Evolutionary conservation across 1,140 invertebrate species (phyloP), one percentile per base, ranked within the genome.

Genomic region (Zophobas atratus): DNA sequence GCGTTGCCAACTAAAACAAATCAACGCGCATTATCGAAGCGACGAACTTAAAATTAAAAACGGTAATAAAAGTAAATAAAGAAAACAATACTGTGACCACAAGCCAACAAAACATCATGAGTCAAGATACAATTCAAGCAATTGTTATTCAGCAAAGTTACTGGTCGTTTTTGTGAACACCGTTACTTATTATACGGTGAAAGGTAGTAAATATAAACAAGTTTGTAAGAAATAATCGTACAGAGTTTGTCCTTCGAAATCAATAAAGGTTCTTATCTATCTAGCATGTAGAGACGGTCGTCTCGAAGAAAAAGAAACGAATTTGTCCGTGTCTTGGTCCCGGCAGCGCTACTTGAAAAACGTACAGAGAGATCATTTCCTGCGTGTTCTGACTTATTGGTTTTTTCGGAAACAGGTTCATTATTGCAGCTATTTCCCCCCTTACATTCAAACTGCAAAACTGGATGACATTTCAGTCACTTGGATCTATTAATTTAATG

Each of bases 161-260:
- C 70, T 81, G 77, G 70, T 81, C 78, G 60, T 79, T 81, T 81
- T 77, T 81, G 80, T 81, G 75, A 79, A 79, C 80, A 79, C 80
- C 80, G 80, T 81, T 81, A 81, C 77, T 81, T 77, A 81, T 77
- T 81, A 74, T 55, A 79, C 76, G 75, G 78, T 76, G 76, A 79
- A 79, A 81, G 80, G 78, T 78, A 71, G 71, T 78, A 78, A 75
- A 70, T 75, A 78, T 49, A 78, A 74, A 78, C 46, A 70, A 75
- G 71, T 43, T 70, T 43, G 38, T 6, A 75, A 72, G 48, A 56
- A 53, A 72, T 38, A 53, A 43, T 51, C 39, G 46, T 72, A 72
- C 36, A 63, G 39, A 2, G 57, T 43, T 63, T 67, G 60, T 67
- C 60, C 60, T 67, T 67, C 60, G 60, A 39, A 36, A 41, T 36